Evolutionary conservation across 2,797 vertebrate genomes (phyloP), one percentile per base, ranked within the genome.

Genomic region (Mus spretus): DNA sequence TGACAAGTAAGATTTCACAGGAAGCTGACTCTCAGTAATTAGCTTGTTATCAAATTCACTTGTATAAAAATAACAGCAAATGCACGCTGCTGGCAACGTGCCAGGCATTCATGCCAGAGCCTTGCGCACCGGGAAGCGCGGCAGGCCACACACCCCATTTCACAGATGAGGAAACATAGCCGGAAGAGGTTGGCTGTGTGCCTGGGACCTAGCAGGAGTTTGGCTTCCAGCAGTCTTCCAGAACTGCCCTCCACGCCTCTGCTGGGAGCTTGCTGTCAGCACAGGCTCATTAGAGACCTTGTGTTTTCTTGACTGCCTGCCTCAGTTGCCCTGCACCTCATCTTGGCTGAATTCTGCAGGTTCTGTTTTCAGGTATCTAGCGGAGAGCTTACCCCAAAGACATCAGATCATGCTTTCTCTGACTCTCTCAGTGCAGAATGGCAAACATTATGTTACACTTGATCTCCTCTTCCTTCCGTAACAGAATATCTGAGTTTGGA

Each of bases 61-160:
- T 44, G 78, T 24, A 9, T 53, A 59, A n/a, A 34, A 63, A 72
- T 20, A n/a, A 65, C n/a, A 75, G 80, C 63, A n/a, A 67, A 20
- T 3, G 22, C 0, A 40, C 34, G 14, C 74, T 19, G 57, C 80
- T 50, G 91, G 70, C 82, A 0, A 0, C 0, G 0, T 11, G 40
- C 79, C 94, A 28, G 74, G 20, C 26, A 6, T 78, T 59, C 63
- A 31, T 5, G 17, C 2, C 50, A 87, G 55, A 67, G 61, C 34
- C 12, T 47, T 28, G 3, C 3, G 0, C 20, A 8, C 17, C 15
- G 1, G 15, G 72, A 88, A 79, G 40, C 40, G 0, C 28, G 0
- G 57, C 34, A 26, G 1, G 31, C 28, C 26, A 11, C 22, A 37
- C 61, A 74, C 47, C 8, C 70, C 77, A 2, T n/a, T 72, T 80